Conservation (phyloP, 2,797 vertebrate genomes). For the Pseudomugil tenellus region DNA sequence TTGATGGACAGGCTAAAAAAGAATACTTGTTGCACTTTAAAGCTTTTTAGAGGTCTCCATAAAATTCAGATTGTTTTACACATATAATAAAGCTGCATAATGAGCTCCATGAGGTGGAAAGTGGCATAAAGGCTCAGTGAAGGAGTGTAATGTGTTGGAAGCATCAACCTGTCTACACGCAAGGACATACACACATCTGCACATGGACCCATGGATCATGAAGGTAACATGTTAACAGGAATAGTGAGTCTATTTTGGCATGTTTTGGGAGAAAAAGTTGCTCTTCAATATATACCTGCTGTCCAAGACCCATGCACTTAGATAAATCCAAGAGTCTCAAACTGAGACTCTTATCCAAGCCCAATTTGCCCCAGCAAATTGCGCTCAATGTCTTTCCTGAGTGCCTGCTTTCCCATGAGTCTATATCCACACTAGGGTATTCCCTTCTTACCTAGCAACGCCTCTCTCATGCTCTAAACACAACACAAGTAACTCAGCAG, state of each 20-base stretch:
- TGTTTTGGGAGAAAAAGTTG: slow-evolving; percentile 27
- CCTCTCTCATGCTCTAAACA: slow-evolving; percentile 58
- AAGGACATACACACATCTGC: not conserved
- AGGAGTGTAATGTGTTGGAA: not conserved
- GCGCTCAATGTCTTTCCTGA: slow-evolving; percentile 67
- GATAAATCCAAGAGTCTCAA: slow-evolving; percentile 70
- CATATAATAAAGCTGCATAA: not conserved
- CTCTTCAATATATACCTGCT: slow-evolving; percentile 55
- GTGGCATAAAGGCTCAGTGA: not conserved
- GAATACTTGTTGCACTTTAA: slow-evolving; percentile 27
- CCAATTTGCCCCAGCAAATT: slow-evolving; percentile 56
- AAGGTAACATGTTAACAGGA: not conserved
- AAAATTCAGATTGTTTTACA: slow-evolving; percentile 7
- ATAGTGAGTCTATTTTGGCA: not conserved
- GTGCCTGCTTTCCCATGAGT: slow-evolving; percentile 46
- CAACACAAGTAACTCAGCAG: slow-evolving; percentile 63
- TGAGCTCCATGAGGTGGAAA: not conserved
- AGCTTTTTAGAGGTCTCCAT: slow-evolving; percentile 55
- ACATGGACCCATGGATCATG: not conserved
- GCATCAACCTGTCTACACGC: not conserved
- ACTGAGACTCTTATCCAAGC: slow-evolving; percentile 37
- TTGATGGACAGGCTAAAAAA: slow-evolving; percentile 48
- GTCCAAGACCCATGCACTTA: slow-evolving; percentile 45
- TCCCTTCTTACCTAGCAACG: slow-evolving; percentile 76
- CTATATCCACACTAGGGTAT: slow-evolving; percentile 63